Base-by-base conservation (phyloP, 2,113 vertebrate genomes). In the Nannobrachium achirus region DNA sequence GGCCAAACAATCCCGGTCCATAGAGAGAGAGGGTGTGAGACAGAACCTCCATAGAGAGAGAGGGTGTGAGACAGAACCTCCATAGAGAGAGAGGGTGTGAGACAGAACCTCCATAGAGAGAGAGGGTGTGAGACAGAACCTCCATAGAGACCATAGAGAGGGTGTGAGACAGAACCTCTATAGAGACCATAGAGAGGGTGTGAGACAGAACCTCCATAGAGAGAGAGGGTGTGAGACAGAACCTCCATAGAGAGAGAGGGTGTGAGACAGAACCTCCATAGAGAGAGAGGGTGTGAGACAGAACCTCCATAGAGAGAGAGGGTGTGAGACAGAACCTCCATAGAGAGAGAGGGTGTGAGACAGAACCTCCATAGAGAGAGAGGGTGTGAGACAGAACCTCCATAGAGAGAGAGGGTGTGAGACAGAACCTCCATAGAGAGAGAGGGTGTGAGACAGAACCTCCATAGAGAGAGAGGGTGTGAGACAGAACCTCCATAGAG, bases 61-160 rank as follows among this genome's bases (percentile, higher is more conserved):
- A 40, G 56, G 49, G 59, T 19, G 25, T 15, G 44, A 69, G 61
- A 73, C 73, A 66, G 77, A 76, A 40, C 51, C 45, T 66, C 19
- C n/a, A n/a, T n/a, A n/a, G n/a, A n/a, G n/a, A n/a, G n/a, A n/a
- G n/a, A 40, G 56, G 49, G 59, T 19, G 25, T 15, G 44, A 69
- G 61, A 73, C 73, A 66, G 77, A 76, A 40, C 51, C 45, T 66
- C 19, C n/a, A n/a, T n/a, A n/a, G n/a, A n/a, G n/a, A n/a, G n/a
- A n/a, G n/a, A 40, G 56, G 49, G 59, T 19, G 25, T 15, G 44
- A 69, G 61, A 73, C 73, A 66, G 77, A 76, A 40, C 51, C 45
- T 66, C 19, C n/a, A n/a, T n/a, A n/a, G n/a, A n/a, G n/a, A n/a
- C n/a, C n/a, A n/a, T n/a, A n/a, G n/a, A n/a, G n/a, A 40, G 56